Evolutionary conservation across 2,113 vertebrate species (phyloP).

Genomic region (Malurus cyaneus): DNA sequence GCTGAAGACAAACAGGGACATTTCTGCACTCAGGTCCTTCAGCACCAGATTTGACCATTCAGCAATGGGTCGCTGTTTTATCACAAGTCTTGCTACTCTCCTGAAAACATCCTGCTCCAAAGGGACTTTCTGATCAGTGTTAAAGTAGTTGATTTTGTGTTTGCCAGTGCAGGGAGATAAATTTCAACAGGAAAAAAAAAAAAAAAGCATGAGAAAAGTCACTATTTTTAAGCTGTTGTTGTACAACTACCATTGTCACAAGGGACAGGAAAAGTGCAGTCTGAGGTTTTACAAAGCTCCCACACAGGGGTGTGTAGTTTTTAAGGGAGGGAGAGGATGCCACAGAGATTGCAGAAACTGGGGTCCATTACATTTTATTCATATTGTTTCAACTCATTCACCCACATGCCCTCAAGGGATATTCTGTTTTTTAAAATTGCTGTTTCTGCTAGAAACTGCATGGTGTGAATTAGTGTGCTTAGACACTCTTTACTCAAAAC

Average conservation of each 20-base stretch:
- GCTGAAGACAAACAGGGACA: background rate
- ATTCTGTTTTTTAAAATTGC: background rate
- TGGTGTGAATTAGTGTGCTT: background rate
- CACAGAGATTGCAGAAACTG: background rate
- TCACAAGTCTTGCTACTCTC: background rate
- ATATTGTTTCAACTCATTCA: constrained; percentile 8
- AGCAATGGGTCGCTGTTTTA: background rate
- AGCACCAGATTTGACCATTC: background rate
- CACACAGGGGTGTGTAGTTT: background rate
- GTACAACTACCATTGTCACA: background rate
- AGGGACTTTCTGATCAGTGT: background rate
- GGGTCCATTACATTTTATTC: background rate
- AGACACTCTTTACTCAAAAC: background rate
- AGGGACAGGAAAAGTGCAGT: background rate
- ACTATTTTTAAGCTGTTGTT: background rate
- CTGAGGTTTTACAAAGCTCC: constrained; percentile 17
- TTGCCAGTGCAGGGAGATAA: background rate
- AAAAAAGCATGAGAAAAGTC: background rate
- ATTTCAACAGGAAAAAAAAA: background rate
- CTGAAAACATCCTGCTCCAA: background rate
- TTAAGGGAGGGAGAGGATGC: background rate
- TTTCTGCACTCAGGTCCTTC: background rate
- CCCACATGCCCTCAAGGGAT: background rate
- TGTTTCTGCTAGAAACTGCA: background rate
- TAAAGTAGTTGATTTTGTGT: background rate